A percentile compares a stretch with the other conserved stretches of the same genome.
Evolutionary conservation across 2,113 vertebrate species (phyloP).

Genomic region (Corvus hawaiiensis): DNA sequence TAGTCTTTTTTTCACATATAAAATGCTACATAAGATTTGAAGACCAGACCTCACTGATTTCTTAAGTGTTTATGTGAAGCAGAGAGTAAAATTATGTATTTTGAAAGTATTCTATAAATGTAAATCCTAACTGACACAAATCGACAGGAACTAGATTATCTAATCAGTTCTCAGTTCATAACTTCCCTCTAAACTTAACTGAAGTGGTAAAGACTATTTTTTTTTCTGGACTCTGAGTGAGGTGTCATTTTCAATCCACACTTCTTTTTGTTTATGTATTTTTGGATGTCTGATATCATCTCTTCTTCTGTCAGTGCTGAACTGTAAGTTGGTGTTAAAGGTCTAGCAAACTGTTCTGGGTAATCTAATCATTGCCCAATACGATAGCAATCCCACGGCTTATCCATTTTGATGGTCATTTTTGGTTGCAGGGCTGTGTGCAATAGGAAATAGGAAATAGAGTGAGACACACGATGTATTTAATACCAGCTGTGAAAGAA

Average conservation of each 20-base stretch:
- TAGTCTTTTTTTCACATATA: background rate
- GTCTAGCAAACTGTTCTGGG: constrained; percentile 7
- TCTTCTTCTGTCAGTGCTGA: constrained; percentile 28
- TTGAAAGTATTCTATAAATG: background rate
- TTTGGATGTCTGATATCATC: constrained; percentile 42
- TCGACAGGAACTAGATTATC: background rate
- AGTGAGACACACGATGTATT: background rate
- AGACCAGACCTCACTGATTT: background rate
- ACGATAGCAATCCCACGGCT: background rate
- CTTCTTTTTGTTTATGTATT: constrained; percentile 42
- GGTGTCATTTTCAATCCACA: constrained; percentile 49
- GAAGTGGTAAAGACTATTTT: constrained; percentile 8
- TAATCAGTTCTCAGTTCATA: constrained; percentile 28
- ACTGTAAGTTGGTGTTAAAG: constrained; percentile 11
- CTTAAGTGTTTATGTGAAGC: background rate
- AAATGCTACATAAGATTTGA: background rate
- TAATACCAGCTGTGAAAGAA: background rate
- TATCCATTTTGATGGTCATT: constrained; percentile 31
- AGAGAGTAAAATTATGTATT: background rate
- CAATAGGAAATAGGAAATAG: background rate
- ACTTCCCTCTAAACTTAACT: constrained; percentile 45
- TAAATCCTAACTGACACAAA: constrained; percentile 7
- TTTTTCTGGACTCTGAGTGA: background rate
- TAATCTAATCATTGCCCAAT: constrained; percentile 37
- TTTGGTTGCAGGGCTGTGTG: background rate